phyloP scores from a whole-genome alignment of 2,888 invertebrate species.

The Lysandra bellargus region DNA sequence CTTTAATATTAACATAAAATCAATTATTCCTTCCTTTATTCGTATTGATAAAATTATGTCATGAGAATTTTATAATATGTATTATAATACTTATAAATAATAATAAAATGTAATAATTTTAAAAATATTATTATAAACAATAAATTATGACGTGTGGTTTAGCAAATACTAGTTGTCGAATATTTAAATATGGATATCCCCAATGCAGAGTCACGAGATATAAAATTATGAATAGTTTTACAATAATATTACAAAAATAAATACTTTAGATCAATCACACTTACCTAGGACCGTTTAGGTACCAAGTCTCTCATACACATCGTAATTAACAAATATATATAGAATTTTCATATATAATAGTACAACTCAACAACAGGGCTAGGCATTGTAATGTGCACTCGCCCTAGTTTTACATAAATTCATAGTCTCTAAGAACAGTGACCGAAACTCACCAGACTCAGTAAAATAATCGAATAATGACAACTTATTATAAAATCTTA shows the following conservation, averaged over 20 bases:
- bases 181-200: not conserved
- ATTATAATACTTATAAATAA: too few species aligned
- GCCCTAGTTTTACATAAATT: not conserved
- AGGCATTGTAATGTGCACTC: not conserved
- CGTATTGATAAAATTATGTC: too few species aligned
- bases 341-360: not conserved
- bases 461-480: not conserved
- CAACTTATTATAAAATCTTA: not conserved
- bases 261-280: conserved; percentile 13
- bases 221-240: not conserved
- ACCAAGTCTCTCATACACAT: not conserved
- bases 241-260: conserved; percentile 1
- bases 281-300: conserved; percentile 2
- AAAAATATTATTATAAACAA: not conserved
- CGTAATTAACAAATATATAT: not conserved
- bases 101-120: not conserved
- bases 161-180: not conserved
- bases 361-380: not conserved
- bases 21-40: too few species aligned
- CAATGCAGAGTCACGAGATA: not conserved
- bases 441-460: not conserved
- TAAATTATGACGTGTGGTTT: not conserved
- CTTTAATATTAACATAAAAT: too few species aligned
- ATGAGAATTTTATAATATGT: too few species aligned
- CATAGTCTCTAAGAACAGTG: not conserved